Evolutionary conservation across 1,140 invertebrate genomes (phyloP), one percentile per base, ranked within the genome.

Genomic region (Mycetomoellerius zeteki): DNA sequence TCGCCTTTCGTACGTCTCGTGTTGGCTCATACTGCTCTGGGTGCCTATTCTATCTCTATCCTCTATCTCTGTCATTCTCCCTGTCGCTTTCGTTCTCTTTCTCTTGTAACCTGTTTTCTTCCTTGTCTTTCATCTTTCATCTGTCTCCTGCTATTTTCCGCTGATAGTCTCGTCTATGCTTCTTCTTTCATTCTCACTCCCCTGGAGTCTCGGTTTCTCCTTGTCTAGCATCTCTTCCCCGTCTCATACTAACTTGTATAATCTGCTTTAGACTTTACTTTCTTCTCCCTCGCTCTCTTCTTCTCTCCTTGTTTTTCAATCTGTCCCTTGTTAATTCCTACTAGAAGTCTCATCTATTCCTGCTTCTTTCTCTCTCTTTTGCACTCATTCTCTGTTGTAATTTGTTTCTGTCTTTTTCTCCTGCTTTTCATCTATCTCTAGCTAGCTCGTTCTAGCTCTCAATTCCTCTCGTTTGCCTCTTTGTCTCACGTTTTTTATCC

Each of bases 1-100:
- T 82, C 54, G 58, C 47, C 60, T 69, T 71, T 84, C 69, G 69
- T 60, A 67, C 50, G n/a, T 75, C 80, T 71, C 33, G 64, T 69
- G 16, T 24, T 62, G 43, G 43, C 19, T 76, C 24, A 64, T 37
- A 52, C 43, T 7, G 16, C 37, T 82, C 67, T 30, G 37, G 12
- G n/a, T 60, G 37, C 43, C 14, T 62, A 2, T n/a, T 73, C 54
- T 75, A 47, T 43, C 19, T 52, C 19, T 82, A 33, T 14, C n/a
- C 4, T 75, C 50, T n/a, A 37, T 69, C 77, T 69, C 10, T 43
- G 8, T 52, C 43, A 30, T 78, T 24, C 62, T 27, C 37, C 24
- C 19, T 78, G 19, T 16, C 62, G 19, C 3, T 71, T 30, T 69
- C 30, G 16, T 43, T 81, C 56, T 27, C 64, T 69, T 56, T 33